These are phyloP conservation scores for Syrphus vitripennis DNA, from an alignment of 2,888 invertebrate genomes.

Conservation along the genomic window DNA sequence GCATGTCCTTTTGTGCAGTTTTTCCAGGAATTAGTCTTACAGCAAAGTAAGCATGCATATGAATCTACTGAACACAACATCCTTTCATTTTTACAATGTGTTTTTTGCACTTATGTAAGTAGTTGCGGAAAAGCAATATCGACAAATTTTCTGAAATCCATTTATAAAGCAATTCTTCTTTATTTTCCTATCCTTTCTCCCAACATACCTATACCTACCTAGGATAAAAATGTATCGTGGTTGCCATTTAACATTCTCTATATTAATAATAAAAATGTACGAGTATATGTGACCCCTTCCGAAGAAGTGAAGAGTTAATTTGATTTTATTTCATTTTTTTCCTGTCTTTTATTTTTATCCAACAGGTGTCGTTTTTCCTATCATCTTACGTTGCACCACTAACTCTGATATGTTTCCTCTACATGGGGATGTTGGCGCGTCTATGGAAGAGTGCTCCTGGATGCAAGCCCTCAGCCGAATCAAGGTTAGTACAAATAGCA, in stretches of 20 bases:
- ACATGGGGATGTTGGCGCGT: slow-evolving; percentile 93
- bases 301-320: not conserved
- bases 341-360: slow-evolving; percentile 40
- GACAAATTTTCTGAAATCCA: not conserved
- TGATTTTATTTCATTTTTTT: slow-evolving; percentile 6
- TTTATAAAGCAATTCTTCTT: not conserved
- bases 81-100: not conserved
- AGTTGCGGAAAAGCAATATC: not conserved
- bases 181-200: not conserved
- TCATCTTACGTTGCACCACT: slow-evolving; percentile 95
- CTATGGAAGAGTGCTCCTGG: slow-evolving; percentile 91
- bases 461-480: slow-evolving; percentile 90
- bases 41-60: too few relatives aligned
- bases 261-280: slow-evolving; percentile 3
- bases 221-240: not conserved
- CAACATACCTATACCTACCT: not conserved
- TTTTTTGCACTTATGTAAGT: not conserved
- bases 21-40: too few relatives aligned
- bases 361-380: slow-evolving; percentile 91
- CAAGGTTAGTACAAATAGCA: slow-evolving; percentile 77
- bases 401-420: slow-evolving; percentile 92
- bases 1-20: too few relatives aligned
- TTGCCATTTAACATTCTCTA: not conserved
- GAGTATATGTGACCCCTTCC: too few relatives aligned
- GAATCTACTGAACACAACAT: too few relatives aligned